These are phyloP conservation scores for Rhizoglyphus robini DNA, from an alignment of 1,140 invertebrate species.

Conservation along the genomic window DNA sequence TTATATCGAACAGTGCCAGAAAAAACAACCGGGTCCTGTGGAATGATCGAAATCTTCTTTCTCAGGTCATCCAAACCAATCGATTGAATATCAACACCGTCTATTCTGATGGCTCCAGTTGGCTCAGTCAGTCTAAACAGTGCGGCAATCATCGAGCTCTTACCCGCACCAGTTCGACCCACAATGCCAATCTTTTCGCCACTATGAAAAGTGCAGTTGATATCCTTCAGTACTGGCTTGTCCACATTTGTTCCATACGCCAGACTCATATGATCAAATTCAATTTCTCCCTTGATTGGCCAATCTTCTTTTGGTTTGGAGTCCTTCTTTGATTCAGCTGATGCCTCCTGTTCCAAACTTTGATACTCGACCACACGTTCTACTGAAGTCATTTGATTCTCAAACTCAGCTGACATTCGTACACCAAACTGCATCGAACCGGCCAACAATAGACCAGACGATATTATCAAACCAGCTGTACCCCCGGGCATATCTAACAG, in stretches of 20 bases:
- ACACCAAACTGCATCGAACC: slow-evolving; percentile 71
- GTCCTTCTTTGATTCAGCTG: slow-evolving; percentile 35
- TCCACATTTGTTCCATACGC: slow-evolving; percentile 45
- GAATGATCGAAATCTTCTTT: slow-evolving; percentile 43
- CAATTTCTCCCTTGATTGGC: slow-evolving; percentile 51
- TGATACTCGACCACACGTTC: slow-evolving; percentile 66
- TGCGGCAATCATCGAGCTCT: slow-evolving; percentile 69
- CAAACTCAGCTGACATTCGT: slow-evolving; percentile 58
- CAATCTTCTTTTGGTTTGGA: slow-evolving; percentile 50
- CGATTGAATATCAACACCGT: slow-evolving; percentile 31
- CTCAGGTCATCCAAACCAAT: slow-evolving; percentile 27
- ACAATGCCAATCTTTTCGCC: slow-evolving; percentile 61
- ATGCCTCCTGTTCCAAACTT: slow-evolving; percentile 48
- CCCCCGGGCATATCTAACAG: slow-evolving; percentile 40
- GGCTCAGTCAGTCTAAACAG: slow-evolving; percentile 60
- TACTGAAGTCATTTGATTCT: slow-evolving; percentile 68
- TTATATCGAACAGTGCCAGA: slow-evolving; percentile 34
- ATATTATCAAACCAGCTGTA: slow-evolving; percentile 60
- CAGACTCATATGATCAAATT: slow-evolving; percentile 50
- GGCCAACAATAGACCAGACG: slow-evolving; percentile 56
- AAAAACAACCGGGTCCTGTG: slow-evolving; percentile 42
- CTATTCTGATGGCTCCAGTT: slow-evolving; percentile 41
- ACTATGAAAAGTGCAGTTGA: slow-evolving; percentile 27
- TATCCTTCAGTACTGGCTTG: slow-evolving; percentile 40
- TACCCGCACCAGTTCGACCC: slow-evolving; percentile 79